Conservation (phyloP, 2,797 vertebrate genomes). For the Myotis pilosus region DNA sequence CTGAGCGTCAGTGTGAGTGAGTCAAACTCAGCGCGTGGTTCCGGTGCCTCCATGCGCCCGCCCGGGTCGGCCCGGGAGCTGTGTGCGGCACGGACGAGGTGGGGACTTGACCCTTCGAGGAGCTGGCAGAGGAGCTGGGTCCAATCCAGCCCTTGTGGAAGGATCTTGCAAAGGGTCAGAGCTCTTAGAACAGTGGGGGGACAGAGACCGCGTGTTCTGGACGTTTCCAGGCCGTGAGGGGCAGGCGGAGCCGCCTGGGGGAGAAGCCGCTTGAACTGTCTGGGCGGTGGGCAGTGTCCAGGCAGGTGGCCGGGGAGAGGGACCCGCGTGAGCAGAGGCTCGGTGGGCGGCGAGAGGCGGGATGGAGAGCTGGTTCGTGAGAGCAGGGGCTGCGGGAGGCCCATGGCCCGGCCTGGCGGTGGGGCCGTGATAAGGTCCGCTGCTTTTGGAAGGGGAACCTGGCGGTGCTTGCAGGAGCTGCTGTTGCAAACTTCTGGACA, state of each 20-base stretch:
- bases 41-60: neutral
- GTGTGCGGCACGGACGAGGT: rapidly evolving
- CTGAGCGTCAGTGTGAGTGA: neutral
- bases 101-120: neutral
- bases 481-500: neutral
- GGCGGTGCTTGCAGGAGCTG: neutral
- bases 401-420: neutral
- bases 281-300: neutral
- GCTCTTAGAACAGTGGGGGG: neutral
- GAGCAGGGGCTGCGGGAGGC: neutral
- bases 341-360: rapidly evolving
- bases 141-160: neutral
- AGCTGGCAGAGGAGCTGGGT: neutral
- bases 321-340: rapidly evolving
- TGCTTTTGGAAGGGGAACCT: neutral
- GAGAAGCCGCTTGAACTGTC: neutral
- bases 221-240: neutral
- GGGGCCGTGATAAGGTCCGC: neutral
- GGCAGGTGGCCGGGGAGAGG: neutral
- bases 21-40: neutral
- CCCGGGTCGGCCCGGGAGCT: neutral
- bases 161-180: neutral
- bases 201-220: neutral
- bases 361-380: neutral
- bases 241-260: neutral